Evolutionary conservation across 2,113 vertebrate genomes (phyloP), one percentile per base, ranked within the genome.

Genomic region (Burhinus oedicnemus): DNA sequence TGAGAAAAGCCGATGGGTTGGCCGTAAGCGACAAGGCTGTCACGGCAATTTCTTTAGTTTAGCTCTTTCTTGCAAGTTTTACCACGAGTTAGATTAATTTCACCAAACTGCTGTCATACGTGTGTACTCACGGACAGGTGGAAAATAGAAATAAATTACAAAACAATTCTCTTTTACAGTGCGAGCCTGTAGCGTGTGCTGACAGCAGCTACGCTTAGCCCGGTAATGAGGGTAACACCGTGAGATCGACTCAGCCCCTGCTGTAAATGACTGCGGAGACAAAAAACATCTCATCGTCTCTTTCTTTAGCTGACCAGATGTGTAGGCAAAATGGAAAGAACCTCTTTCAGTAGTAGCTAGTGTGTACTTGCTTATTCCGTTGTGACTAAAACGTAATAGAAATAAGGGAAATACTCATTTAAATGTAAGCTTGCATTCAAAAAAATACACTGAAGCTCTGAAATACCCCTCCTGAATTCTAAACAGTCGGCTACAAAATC

Each of bases 71-170:
- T 29, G 52, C 21, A 11, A 27, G 16, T 36, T 87, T 42, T 45
- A 26, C 58, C 22, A 1, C 7, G 36, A 34, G 18, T 26, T 21
- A 36, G 27, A 26, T 27, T 20, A 44, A 54, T 47, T 78, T 47
- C 23, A 23, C 27, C 40, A 4, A 13, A 14, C 45, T 25, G 4
- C 17, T 72, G n/a, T 23, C 8, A 0, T 9, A 2, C 2, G 3
- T 16, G 1, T 4, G 14, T 18, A 6, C 17, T 44, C 54, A 1
- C 6, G 7, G 3, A 7, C 5, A 8, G 4, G 25, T 49, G 64
- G 49, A 18, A 49, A n/a, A 69, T 79, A 38, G 0, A 38, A 47
- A 45, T 40, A 22, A 25, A 11, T 32, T 12, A 27, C 55, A 52
- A 64, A 7, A 0, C 30, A 40, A 0, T 72, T 78, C 26, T 60